Conservation (phyloP, 2,888 invertebrate genomes). For the Lithosia quadra region DNA sequence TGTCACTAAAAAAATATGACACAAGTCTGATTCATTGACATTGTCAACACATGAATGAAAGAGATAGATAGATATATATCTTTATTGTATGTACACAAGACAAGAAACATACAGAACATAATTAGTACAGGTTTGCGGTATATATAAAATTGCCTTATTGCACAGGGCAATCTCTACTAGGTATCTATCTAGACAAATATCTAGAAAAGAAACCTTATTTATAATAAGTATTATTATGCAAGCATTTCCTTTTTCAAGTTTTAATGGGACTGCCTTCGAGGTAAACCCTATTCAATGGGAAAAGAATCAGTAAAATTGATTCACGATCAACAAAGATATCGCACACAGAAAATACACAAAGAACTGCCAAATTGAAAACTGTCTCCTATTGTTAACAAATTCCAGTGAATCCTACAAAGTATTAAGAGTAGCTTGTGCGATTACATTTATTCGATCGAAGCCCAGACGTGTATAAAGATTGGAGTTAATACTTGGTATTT, state of each 20-base stretch:
- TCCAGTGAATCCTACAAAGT: neutral
- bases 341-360: constrained; percentile 1
- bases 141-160: no score
- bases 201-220: no score
- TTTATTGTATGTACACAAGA: no score
- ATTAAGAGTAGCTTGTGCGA: neutral
- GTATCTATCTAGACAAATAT: no score
- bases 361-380: constrained; percentile 1
- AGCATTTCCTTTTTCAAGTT: neutral
- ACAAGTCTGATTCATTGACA: no score
- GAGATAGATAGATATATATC: no score
- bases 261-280: neutral
- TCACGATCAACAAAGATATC: neutral
- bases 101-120: no score
- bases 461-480: neutral
- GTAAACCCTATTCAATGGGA: neutral
- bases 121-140: no score
- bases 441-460: neutral
- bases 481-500: neutral
- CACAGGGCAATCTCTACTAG: no score
- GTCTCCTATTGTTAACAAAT: neutral
- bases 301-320: constrained; percentile 3
- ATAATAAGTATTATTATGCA: no score
- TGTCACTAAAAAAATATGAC: no score
- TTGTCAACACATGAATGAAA: no score